Evolutionary conservation across 1,140 invertebrate species (phyloP), one percentile per base, ranked within the genome.

Genomic region (Metaphire vulgaris): DNA sequence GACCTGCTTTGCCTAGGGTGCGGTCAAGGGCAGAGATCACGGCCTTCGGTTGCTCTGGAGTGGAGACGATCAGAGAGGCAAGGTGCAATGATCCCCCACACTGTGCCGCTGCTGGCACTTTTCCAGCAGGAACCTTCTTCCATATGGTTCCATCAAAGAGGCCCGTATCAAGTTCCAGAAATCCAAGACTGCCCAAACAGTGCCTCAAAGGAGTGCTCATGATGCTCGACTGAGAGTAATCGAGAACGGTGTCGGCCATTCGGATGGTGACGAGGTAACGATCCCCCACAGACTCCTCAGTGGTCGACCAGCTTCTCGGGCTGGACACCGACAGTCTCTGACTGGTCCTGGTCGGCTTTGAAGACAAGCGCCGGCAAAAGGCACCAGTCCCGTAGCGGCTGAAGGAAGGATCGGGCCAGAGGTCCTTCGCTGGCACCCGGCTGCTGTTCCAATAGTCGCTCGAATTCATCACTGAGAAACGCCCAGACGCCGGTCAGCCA

Each of bases 141-240:
- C 32, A 34, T 41, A 28, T 16, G 14, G 26, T 69, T 64, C 67
- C 77, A 32, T 75, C 74, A 6, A 75, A 64, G 16, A 78, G 33
- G 21, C 34, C 41, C 6, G 26, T 26, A 34, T 78, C 73, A 1
- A 78, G 33, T 69, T 78, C 77, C 15, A 73, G 72, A 32, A 78
- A 29, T 30, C 74, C 69, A 30, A 78, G 34, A 28, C 67, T 74
- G 16, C 77, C 65, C n/a, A 56, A 56, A 56, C 41, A 12, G 41
- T 56, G 21, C 21, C 21, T 56, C 41, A 56, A 56, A 56, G 21
- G 41, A 56, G 41, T 12, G 21, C 41, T 12, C 21, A 12, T 56
- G 6, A 56, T 56, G 41, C 21, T 21, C 6, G 6, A 6, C 6
- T 56, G 41, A 12, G 21, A 12, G 21, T 56, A 56, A 56, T 21